phyloP scores from a whole-genome alignment of 30 jellyfish, hydroid and myxozoan species.

The Turritopsis dohrnii region DNA sequence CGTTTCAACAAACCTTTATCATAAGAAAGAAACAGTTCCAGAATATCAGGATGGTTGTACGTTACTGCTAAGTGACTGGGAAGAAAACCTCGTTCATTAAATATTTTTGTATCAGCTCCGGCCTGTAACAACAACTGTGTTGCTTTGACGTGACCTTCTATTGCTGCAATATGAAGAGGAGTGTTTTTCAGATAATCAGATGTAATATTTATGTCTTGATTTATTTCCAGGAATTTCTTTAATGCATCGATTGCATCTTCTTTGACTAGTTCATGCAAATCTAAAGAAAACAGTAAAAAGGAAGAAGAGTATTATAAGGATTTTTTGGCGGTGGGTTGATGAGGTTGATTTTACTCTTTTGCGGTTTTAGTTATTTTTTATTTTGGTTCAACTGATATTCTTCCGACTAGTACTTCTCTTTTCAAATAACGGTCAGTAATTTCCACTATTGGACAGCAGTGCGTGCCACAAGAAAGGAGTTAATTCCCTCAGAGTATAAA shows the following conservation, averaged over 20 bases:
- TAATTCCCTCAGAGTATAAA: not conserved
- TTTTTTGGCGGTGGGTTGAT: no score
- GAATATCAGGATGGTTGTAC: constrained; percentile 5
- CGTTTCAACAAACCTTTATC: constrained; percentile 13
- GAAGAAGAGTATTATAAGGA: no score
- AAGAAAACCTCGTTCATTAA: constrained; percentile 1
- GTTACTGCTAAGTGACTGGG: constrained; percentile 31
- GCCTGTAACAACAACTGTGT: constrained; percentile 6
- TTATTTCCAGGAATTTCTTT: not conserved
- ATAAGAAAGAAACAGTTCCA: not conserved
- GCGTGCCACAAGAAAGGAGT: not conserved
- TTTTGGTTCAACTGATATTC: no score
- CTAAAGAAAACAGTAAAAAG: not conserved
- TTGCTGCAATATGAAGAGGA: constrained; percentile 29
- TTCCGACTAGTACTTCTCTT: no score
- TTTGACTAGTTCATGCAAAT: constrained; percentile 16
- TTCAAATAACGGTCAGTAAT: no score
- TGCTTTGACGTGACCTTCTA: constrained; percentile 12
- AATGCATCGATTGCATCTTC: constrained; percentile 6
- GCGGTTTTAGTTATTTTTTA: no score
- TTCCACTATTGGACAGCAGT: not conserved
- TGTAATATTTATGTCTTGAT: not conserved
- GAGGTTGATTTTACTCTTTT: no score
- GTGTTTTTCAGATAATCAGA: constrained; percentile 10
- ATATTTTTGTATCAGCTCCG: constrained; percentile 12